Conservation (phyloP, 2,797 vertebrate species). For the Micrastur ruficollis region DNA sequence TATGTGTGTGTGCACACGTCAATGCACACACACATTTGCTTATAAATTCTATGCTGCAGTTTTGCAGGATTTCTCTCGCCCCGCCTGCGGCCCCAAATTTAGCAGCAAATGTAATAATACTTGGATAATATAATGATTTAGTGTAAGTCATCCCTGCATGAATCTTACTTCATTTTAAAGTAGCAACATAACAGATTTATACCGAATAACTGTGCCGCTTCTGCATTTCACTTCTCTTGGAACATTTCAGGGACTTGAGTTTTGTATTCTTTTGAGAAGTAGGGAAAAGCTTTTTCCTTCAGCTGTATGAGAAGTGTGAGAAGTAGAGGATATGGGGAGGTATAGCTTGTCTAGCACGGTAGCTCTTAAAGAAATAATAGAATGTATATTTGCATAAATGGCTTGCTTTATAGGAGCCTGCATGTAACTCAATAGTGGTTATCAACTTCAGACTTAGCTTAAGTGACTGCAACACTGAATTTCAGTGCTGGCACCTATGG, state of each 20-base stretch:
- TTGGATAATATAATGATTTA: background rate
- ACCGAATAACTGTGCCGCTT: background rate
- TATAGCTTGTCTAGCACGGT: background rate
- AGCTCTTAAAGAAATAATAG: background rate
- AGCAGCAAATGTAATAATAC: background rate
- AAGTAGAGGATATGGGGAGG: background rate
- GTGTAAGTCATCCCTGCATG: background rate
- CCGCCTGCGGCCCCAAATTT: background rate
- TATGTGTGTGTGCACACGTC: fast-evolving
- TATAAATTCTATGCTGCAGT: background rate
- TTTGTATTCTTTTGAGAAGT: background rate
- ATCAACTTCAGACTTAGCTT: background rate
- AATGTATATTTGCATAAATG: background rate
- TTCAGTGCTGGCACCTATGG: background rate
- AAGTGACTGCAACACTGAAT: background rate
- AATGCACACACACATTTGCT: background rate
- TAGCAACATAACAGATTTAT: background rate
- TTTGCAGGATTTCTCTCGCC: background rate
- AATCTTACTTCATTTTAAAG: background rate
- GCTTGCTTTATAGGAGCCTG: background rate
- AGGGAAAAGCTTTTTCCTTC: background rate
- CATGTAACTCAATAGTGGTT: background rate
- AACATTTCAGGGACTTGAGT: background rate
- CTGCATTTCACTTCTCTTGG: background rate
- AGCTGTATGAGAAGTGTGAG: background rate